A percentile compares a stretch with the other conserved stretches of the same genome.
Conservation (phyloP, 1,140 invertebrate genomes). For the Wasmannia auropunctata region DNA sequence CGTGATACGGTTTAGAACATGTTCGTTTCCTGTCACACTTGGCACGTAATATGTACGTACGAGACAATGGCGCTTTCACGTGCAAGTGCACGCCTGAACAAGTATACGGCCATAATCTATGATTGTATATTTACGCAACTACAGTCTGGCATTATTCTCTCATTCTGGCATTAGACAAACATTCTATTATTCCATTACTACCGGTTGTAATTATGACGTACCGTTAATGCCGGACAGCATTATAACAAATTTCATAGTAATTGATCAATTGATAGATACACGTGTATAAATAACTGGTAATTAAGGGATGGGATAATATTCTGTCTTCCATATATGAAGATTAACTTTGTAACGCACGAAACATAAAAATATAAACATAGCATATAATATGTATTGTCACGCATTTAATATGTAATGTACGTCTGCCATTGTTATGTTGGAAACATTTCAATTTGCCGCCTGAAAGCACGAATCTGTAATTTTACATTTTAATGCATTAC, state of each 20-base stretch:
- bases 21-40: slow-evolving; percentile 16
- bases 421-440: neutral
- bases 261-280: neutral
- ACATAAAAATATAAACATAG: slow-evolving; percentile 19
- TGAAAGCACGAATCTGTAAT: slow-evolving; percentile 43
- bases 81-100: slow-evolving; percentile 15
- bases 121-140: slow-evolving; percentile 20
- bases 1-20: slow-evolving; percentile 2
- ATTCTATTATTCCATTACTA: slow-evolving; percentile 37
- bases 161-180: slow-evolving; percentile 27
- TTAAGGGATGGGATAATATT: neutral
- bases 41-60: too few relatives aligned
- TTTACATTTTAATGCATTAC: slow-evolving; percentile 37
- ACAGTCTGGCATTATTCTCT: slow-evolving; percentile 21
- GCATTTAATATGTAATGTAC: slow-evolving; percentile 18
- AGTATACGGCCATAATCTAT: slow-evolving; percentile 14
- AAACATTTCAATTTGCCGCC: slow-evolving; percentile 43
- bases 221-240: neutral
- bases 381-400: slow-evolving; percentile 17
- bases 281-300: neutral
- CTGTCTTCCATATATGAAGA: neutral
- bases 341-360: neutral
- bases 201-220: neutral
- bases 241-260: slow-evolving; percentile 12
- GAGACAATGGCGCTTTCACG: slow-evolving; percentile 34